Base-by-base conservation (phyloP, 2,113 vertebrate genomes). In the Bufo gargarizans region DNA sequence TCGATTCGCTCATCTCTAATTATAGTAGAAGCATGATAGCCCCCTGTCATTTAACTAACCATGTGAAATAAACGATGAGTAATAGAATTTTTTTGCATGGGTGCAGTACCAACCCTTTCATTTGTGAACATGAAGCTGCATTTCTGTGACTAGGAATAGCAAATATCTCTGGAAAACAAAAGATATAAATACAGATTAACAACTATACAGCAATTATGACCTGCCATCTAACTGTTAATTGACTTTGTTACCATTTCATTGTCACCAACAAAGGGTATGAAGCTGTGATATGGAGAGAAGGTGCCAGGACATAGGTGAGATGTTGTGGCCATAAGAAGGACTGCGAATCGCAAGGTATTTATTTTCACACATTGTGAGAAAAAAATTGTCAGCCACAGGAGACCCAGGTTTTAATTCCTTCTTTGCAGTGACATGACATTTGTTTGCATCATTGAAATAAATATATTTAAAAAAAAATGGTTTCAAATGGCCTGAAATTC, bases 211-310 rank as follows among this genome's bases (percentile, higher is more conserved):
- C 61, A 79, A 67, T 78, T 79, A 79, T 69, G 85, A 67, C 85
- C 76, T 86, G 76, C 53, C 61, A 79, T 86, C 47, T 19, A 86
- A 65, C 85, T 86, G 85, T 67, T 79, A 86, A 86, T 86, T 86
- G 84, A 79, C 85, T 86, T 79, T 55, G 85, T 77, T 79, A 69
- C 85, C 76, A 86, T 86, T 79, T 67, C 61, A 79, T 86, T 79
- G 85, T 77, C 47, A 69, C 76, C 61, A 79, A 4, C 13, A 79
- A 67, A 63, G 76, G 61, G 76, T 56, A 79, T 63, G 85, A 86
- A 86, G 77, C 19, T 79, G 74, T 77, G 49, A 86, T 77, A 49
- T 22, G 33, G 74, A 78, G n/a, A 55, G 20, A 67, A 79, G 85
- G 85, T 69, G 76, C 79, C 76, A 86, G 58, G 85, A 79, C 58